phyloP scores from a whole-genome alignment of 2,113 vertebrate species.

The Phrynocephalus versicolor region DNA sequence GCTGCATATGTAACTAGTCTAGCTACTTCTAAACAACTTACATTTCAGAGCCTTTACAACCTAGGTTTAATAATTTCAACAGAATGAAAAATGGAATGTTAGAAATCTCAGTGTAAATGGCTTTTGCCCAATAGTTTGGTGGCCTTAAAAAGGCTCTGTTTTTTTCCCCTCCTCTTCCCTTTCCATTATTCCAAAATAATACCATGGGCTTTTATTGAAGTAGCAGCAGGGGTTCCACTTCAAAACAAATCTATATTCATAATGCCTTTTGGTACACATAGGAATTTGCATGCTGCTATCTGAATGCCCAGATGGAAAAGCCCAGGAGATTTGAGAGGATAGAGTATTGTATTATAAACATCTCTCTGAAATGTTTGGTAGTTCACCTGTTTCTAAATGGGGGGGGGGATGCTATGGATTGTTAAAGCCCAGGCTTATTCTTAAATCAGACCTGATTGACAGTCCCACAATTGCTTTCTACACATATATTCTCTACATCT shows the following conservation, averaged over 20 bases:
- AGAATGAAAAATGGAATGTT: slow-evolving; percentile 20
- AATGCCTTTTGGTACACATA: neutral
- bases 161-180: neutral
- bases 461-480: neutral
- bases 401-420: neutral
- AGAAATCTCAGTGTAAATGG: slow-evolving; percentile 15
- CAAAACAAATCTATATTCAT: slow-evolving; percentile 22
- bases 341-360: neutral
- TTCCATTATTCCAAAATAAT: slow-evolving; percentile 18
- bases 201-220: slow-evolving; percentile 6
- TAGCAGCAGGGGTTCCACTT: slow-evolving; percentile 23
- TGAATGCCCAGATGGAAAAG: neutral
- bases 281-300: slow-evolving; percentile 19
- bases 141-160: neutral
- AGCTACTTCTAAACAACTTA: neutral
- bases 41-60: slow-evolving; percentile 18
- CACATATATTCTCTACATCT: neutral
- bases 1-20: neutral
- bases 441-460: neutral
- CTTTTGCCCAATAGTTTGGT: slow-evolving; percentile 4
- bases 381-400: neutral
- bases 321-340: neutral
- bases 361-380: neutral
- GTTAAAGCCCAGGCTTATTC: neutral
- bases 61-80: neutral